These are phyloP conservation scores for Pocillopora meandrina DNA, from an alignment of 92 coral and sea anemone species.

Conservation along the genomic window DNA sequence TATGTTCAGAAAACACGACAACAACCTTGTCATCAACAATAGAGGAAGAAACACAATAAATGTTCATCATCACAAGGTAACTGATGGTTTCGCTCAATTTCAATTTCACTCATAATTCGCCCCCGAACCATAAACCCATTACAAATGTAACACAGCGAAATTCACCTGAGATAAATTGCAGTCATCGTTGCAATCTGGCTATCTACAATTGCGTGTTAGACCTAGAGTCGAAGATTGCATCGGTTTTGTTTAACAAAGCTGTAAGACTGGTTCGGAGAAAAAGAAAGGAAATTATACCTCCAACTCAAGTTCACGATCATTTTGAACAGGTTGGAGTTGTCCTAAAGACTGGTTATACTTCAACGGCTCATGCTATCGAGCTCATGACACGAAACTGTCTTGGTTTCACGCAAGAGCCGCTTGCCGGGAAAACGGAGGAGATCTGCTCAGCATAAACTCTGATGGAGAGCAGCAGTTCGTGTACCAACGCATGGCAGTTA, in stretches of 20 bases:
- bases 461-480: slow-evolving; percentile 48
- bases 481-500: slow-evolving; percentile 36
- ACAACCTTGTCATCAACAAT: too few relatives aligned
- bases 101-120: too few relatives aligned
- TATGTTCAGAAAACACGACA: too few relatives aligned
- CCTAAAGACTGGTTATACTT: slow-evolving; percentile 22
- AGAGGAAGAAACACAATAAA: too few relatives aligned
- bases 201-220: too few relatives aligned
- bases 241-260: not conserved
- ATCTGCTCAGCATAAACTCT: slow-evolving; percentile 47
- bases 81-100: too few relatives aligned
- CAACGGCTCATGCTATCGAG: slow-evolving; percentile 55
- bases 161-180: too few relatives aligned
- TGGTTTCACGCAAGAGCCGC: slow-evolving; percentile 46
- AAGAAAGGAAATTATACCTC: not conserved
- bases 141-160: too few relatives aligned
- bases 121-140: too few relatives aligned
- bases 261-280: not conserved
- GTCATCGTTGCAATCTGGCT: too few relatives aligned
- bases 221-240: too few relatives aligned
- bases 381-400: slow-evolving; percentile 3
- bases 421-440: slow-evolving; percentile 45
- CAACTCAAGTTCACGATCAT: not conserved
- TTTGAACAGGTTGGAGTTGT: slow-evolving; percentile 30
- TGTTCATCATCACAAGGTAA: too few relatives aligned